Percentiles rank a stretch among this genome's conserved stretches.
Evolutionary conservation across 2,797 vertebrate genomes (phyloP).

Genomic region (Yasuhikotakia modesta): DNA sequence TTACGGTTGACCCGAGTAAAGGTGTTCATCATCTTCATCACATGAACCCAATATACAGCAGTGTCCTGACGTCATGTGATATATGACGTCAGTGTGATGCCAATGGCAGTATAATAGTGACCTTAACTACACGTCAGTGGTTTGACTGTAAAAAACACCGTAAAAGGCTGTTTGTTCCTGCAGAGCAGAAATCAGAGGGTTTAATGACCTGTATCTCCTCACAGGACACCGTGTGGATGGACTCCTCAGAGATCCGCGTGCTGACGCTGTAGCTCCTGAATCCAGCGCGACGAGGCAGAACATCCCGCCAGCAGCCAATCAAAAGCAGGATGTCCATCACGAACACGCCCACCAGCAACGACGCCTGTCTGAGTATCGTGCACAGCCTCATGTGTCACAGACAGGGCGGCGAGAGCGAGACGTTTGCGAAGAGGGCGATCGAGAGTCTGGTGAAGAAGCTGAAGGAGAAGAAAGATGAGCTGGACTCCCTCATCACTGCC

Average conservation of each 20-base stretch:
- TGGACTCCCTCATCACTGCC: slow-evolving; percentile 95
- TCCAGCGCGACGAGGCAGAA: neutral
- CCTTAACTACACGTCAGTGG: no score
- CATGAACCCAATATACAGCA: no score
- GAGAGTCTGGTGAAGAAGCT: slow-evolving; percentile 98
- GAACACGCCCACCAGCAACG: slow-evolving; percentile 94
- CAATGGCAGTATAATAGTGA: no score
- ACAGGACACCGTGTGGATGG: slow-evolving; percentile 39
- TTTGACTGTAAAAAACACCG: no score
- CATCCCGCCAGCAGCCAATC: neutral
- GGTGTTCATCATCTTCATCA: no score
- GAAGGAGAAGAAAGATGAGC: slow-evolving; percentile 96
- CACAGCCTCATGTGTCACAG: slow-evolving; percentile 98
- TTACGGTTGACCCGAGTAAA: no score
- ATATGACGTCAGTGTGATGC: no score
- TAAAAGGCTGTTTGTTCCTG: no score
- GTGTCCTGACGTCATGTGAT: no score
- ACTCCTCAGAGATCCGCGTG: neutral
- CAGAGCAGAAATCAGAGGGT: no score
- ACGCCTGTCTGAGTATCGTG: slow-evolving; percentile 96
- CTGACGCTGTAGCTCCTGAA: slow-evolving; percentile 14
- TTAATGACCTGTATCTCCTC: neutral
- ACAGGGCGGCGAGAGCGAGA: slow-evolving; percentile 96
- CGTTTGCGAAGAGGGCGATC: slow-evolving; percentile 93
- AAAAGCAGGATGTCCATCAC: slow-evolving; percentile 87